These are phyloP conservation scores for Anas bahamensis DNA, from an alignment of 2,797 vertebrate genomes.

Conservation along the genomic window DNA sequence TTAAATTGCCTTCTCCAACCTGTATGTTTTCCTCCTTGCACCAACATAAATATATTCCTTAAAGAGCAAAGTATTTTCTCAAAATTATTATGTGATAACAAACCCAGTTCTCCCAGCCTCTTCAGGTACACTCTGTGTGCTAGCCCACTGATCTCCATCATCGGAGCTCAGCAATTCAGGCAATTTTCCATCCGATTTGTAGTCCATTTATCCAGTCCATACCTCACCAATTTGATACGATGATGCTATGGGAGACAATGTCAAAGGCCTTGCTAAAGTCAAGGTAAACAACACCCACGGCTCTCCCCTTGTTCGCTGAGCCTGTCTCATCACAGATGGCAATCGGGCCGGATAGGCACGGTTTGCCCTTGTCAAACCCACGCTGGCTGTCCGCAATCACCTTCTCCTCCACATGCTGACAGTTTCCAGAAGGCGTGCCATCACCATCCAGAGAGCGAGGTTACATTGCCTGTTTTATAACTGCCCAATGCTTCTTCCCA, in stretches of 20 bases:
- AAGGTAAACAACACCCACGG: not conserved
- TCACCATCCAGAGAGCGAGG: not conserved
- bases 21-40: not conserved
- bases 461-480: not conserved
- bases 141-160: not conserved
- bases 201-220: not conserved
- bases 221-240: not conserved
- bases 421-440: not conserved
- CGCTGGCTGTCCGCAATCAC: not conserved
- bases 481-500: not conserved
- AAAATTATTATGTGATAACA: not conserved
- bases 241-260: not conserved
- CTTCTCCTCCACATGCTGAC: not conserved
- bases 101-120: not conserved
- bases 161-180: not conserved
- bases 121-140: not conserved
- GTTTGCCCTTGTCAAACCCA: not conserved
- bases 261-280: not conserved
- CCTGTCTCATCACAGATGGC: not conserved
- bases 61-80: not conserved
- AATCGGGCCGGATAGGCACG: not conserved
- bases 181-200: not conserved
- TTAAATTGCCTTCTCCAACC: not conserved
- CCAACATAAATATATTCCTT: constrained; percentile 2
- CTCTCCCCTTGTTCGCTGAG: not conserved